Base-by-base conservation (phyloP, 2,113 vertebrate genomes). In the Chlorodrepanis virens region DNA sequence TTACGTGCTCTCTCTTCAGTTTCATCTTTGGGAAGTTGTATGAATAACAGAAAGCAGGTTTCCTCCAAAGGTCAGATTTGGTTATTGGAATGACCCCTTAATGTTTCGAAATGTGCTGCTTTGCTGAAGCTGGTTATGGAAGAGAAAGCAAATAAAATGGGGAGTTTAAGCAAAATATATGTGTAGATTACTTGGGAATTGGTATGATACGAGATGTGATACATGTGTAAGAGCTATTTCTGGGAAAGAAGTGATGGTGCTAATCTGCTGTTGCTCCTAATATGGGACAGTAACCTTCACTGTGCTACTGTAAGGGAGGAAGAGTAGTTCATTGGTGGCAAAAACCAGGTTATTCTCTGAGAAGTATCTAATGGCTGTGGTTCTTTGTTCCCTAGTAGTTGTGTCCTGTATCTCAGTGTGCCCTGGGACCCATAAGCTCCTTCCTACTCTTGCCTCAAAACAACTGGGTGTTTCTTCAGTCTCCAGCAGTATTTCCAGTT, bases 341-440 rank as follows among this genome's bases (percentile, higher is more conserved):
- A 40, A 61, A 53, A 33, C 1, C 19, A 65, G 21, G 11, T 59
- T 59, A 18, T 68, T 71, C 20, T 54, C 22, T 68, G 39, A 75
- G 75, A 5, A 37, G 10, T 59, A 39, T n/a, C 56, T 85, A 23
- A 49, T 64, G 47, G 12, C 14, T 80, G 11, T 54, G 6, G 18
- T 65, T 81, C 54, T 18, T 54, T 60, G 12, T 60, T 87, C 33
- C 19, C 35, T 72, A 3, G 49, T 42, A 29, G 15, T 14, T 74
- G 5, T 74, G 15, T 59, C 33, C 28, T 63, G 71, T 57, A 25
- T 52, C 11, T 64, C 19, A 19, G 25, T 44, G 12, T 91, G 39
- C 10, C 11, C 9, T 2, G 0, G 7, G 7, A 45, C 17, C 28
- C 5, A 0, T 45, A 44, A 54, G 6, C 28, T 79, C 11, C 35